These are phyloP conservation scores for Pocillopora verrucosa DNA, from an alignment of 64 coral and sea anemone species.

Conservation along the genomic window DNA sequence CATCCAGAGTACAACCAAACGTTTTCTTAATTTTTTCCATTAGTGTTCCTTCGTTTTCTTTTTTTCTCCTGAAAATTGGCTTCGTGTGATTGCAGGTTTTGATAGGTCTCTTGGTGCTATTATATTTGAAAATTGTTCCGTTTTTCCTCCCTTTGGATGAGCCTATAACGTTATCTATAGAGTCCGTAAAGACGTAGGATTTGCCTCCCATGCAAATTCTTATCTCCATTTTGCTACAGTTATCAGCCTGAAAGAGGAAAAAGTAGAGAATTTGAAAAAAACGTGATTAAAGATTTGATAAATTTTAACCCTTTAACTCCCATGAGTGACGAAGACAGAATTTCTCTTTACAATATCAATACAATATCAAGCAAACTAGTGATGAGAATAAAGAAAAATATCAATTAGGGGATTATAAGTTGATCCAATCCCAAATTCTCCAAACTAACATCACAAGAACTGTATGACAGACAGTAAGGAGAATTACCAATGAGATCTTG, in stretches of 20 bases:
- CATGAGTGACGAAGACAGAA: too few relatives aligned
- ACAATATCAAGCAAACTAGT: too few relatives aligned
- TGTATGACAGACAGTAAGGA: too few relatives aligned
- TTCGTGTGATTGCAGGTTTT: constrained; percentile 70
- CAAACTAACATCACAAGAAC: too few relatives aligned
- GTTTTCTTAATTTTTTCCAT: constrained; percentile 53
- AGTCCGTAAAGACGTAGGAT: constrained; percentile 73
- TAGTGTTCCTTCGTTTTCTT: constrained; percentile 6
- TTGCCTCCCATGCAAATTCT: constrained; percentile 73
- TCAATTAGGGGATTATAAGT: too few relatives aligned
- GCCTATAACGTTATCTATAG: constrained; percentile 23
- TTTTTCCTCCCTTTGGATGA: background rate
- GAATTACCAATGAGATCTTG: too few relatives aligned
- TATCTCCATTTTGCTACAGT: constrained; percentile 71
- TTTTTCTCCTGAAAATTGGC: constrained; percentile 56
- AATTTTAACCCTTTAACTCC: too few relatives aligned
- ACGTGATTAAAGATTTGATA: background rate
- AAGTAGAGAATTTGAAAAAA: background rate
- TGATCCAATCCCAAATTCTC: too few relatives aligned
- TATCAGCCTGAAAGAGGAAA: constrained; percentile 37
- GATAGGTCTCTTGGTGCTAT: constrained; percentile 12
- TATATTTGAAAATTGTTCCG: constrained; percentile 26
- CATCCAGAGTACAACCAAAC: constrained; percentile 34
- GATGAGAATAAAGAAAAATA: too few relatives aligned
- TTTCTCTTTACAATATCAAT: too few relatives aligned